These are phyloP conservation scores for Octodonta nipae DNA, from an alignment of 2,888 invertebrate species.

Conservation along the genomic window DNA sequence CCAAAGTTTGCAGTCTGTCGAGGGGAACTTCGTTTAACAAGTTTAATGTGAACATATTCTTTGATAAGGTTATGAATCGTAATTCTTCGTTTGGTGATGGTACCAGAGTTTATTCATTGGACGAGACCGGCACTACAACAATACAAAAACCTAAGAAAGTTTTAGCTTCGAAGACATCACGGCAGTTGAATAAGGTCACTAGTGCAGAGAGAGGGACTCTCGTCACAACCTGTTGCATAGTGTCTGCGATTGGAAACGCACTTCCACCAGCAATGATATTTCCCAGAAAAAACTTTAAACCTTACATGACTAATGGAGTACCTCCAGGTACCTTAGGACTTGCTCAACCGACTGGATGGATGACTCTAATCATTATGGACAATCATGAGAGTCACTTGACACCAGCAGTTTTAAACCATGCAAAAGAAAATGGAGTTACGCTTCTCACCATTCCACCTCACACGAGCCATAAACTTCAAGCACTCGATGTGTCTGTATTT, in stretches of 20 bases:
- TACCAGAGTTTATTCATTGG: neutral
- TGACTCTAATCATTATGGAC: conserved; percentile 23
- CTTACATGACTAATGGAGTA: conserved; percentile 7
- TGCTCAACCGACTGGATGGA: conserved; percentile 6
- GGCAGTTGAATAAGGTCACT: too few relatives aligned
- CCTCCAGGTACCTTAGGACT: conserved; percentile 24
- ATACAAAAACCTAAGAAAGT: conserved; percentile 1
- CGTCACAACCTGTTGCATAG: too few relatives aligned
- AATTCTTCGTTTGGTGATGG: neutral
- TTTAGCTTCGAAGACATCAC: too few relatives aligned
- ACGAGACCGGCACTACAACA: conserved; percentile 1
- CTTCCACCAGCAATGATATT: conserved; percentile 26
- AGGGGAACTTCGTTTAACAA: conserved; percentile 11
- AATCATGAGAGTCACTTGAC: conserved; percentile 27
- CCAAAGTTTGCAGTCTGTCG: conserved; percentile 12
- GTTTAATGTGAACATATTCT: neutral
- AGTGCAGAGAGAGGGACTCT: conserved; percentile 8
- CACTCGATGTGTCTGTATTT: conserved; percentile 29
- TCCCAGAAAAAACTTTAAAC: conserved; percentile 10
- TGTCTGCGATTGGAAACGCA: too few relatives aligned
- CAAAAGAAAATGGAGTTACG: conserved; percentile 27
- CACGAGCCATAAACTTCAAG: conserved; percentile 31
- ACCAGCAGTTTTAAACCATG: conserved; percentile 16
- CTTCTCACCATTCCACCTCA: conserved; percentile 32
- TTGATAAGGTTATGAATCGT: neutral